A percentile compares a stretch with the other conserved stretches of the same genome.
Evolutionary conservation across 2,797 vertebrate genomes (phyloP).

Genomic region (Xenopus petersii): DNA sequence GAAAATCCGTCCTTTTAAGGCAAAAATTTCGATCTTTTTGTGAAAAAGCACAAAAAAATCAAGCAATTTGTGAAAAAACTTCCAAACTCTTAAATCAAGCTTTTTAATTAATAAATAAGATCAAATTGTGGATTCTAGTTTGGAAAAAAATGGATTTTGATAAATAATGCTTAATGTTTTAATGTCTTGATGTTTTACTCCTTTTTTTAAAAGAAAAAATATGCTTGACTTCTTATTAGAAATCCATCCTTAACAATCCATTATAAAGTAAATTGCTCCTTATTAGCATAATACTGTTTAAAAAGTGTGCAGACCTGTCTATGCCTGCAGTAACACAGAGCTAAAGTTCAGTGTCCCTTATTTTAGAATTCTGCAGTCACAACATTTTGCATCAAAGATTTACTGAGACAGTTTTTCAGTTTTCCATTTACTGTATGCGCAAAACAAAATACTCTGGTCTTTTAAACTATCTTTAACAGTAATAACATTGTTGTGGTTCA

Average conservation of each 20-base stretch:
- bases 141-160: no score
- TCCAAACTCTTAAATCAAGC: no score
- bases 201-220: constrained; percentile 41
- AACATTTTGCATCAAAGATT: neutral
- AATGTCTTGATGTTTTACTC: no score
- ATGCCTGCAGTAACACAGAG: constrained; percentile 14
- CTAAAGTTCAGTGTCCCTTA: constrained; percentile 19
- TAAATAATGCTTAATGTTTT: no score
- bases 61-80: no score
- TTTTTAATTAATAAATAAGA: no score
- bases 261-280: constrained; percentile 18
- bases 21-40: no score
- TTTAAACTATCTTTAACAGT: neutral
- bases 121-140: no score
- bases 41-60: no score
- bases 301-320: constrained; percentile 21
- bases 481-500: neutral
- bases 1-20: no score
- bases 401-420: constrained; percentile 19
- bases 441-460: no score
- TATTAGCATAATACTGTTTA: constrained; percentile 36
- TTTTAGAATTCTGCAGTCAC: neutral
- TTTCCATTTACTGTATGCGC: neutral
- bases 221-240: constrained; percentile 29
- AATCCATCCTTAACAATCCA: constrained; percentile 25